Conservation (phyloP, 2,113 vertebrate genomes). For the Ceratotherium simum region DNA sequence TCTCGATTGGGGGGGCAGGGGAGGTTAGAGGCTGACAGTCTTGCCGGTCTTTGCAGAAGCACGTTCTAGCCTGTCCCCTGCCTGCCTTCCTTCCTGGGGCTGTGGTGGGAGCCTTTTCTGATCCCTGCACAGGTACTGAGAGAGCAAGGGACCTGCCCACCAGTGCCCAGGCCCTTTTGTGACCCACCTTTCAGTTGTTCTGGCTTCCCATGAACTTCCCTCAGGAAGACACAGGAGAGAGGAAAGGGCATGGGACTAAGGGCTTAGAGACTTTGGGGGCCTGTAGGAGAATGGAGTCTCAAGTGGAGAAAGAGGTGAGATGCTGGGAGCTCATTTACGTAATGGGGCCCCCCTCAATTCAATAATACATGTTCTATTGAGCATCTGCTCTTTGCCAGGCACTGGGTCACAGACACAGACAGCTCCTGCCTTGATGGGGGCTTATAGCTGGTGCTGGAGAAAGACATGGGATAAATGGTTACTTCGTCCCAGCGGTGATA, state of each 20-base stretch:
- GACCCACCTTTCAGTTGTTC: not conserved
- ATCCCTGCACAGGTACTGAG: rapidly evolving
- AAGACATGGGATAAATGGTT: not conserved
- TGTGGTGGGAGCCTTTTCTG: too few relatives aligned
- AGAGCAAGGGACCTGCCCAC: not conserved
- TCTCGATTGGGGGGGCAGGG: rapidly evolving
- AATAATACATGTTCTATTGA: rapidly evolving
- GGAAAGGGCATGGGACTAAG: not conserved
- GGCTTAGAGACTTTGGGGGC: not conserved
- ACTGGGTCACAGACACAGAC: not conserved
- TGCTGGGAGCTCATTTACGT: not conserved
- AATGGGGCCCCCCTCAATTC: rapidly evolving
- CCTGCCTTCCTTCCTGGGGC: not conserved
- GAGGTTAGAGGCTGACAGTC: not conserved
- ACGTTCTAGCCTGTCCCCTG: not conserved
- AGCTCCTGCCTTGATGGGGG: not conserved
- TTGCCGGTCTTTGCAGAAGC: not conserved
- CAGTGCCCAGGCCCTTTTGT: not conserved
- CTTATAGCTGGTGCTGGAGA: not conserved
- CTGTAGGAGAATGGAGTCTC: not conserved
- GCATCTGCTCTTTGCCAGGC: not conserved
- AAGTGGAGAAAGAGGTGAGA: not conserved
- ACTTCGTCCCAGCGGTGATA: not conserved
- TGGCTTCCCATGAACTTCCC: not conserved
- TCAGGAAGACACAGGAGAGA: not conserved